Base-by-base conservation (phyloP, 2,888 invertebrate genomes). In the Orchestes rusci region DNA sequence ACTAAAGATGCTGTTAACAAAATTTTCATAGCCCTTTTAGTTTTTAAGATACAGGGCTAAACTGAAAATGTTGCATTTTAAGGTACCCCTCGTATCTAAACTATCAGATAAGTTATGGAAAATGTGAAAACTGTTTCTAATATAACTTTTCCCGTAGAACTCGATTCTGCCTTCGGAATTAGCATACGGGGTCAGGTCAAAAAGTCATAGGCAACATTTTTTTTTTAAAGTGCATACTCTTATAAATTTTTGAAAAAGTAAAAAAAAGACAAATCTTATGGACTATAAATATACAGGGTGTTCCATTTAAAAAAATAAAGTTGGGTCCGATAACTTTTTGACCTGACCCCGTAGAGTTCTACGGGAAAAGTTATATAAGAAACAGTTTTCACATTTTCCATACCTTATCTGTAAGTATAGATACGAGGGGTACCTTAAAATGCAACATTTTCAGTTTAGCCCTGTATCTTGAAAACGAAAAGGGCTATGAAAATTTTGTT, bases 401-500 rank as follows among this genome's bases (percentile, higher is more conserved):
- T 7, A 23, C 5, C 23, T 23, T 23, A 7, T 7, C 5, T 7
- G 23, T 7, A 7, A 23, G 10, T 10, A 10, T 5, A 23, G 23
- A 23, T 23, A 23, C 23, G 23, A 7, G 7, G 23, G 23, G 23
- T 5, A 23, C 10, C 23, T 10, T 10, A 23, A 23, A 23, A 23
- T 23, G 23, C 23, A 23, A 23, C 5, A 23, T 7, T 10, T 23
- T 23, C 5, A 23, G 10, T 7, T 7, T 7, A 7, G 23, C 23
- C 10, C 23, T 23, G 23, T 23, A 23, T 23, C 23, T 23, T 23
- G 10, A 23, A 23, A 23, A 23, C 5, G 5, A 23, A 23, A 23
- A 23, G 23, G 23, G 23, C 23, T 23, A 23, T 23, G 23, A 23
- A 23, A 23, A 23, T 23, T 23, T 23, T 23, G 23, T 23, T 23